Percentiles rank a stretch among this genome's conserved stretches.
These are phyloP conservation scores for Chaunax sp. DNA, from an alignment of 2,797 vertebrate genomes.

Conservation along the genomic window DNA sequence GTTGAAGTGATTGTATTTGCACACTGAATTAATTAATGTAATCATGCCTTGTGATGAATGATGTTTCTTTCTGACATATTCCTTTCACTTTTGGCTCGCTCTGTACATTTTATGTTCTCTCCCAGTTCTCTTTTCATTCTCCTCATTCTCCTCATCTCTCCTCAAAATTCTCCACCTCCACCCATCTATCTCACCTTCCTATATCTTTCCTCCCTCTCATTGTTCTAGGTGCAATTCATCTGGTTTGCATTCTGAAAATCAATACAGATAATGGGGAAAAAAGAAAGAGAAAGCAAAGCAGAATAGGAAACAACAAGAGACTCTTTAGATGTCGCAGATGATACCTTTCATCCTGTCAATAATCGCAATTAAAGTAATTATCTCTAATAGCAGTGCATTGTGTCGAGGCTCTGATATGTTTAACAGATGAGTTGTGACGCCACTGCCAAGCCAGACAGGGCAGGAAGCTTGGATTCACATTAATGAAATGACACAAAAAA, in stretches of 20 bases:
- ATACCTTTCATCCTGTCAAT: constrained; percentile 87
- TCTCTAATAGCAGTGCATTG: constrained; percentile 83
- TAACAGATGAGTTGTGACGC: constrained; percentile 76
- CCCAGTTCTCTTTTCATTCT: constrained; percentile 18
- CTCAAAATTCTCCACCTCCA: constrained; percentile 31
- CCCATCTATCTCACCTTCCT: neutral
- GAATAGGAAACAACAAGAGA: constrained; percentile 67
- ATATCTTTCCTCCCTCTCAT: constrained; percentile 15
- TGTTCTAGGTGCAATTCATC: constrained; percentile 73
- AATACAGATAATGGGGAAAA: constrained; percentile 10
- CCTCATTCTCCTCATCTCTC: constrained; percentile 47
- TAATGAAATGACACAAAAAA: constrained; percentile 76
- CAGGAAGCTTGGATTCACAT: constrained; percentile 61
- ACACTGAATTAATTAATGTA: constrained; percentile 55
- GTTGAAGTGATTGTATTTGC: constrained; percentile 69
- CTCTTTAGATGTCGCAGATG: constrained; percentile 82
- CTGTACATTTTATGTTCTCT: constrained; percentile 31
- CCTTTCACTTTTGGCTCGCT: neutral
- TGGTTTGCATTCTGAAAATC: constrained; percentile 60
- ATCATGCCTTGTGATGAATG: constrained; percentile 3
- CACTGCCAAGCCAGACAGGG: constrained; percentile 57
- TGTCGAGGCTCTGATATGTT: constrained; percentile 80
- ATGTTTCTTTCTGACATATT: constrained; percentile 1
- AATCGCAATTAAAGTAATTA: constrained; percentile 88
- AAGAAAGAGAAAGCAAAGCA: constrained; percentile 64